Base-by-base conservation (phyloP, 2,888 invertebrate genomes). In the Macaria liturata region DNA sequence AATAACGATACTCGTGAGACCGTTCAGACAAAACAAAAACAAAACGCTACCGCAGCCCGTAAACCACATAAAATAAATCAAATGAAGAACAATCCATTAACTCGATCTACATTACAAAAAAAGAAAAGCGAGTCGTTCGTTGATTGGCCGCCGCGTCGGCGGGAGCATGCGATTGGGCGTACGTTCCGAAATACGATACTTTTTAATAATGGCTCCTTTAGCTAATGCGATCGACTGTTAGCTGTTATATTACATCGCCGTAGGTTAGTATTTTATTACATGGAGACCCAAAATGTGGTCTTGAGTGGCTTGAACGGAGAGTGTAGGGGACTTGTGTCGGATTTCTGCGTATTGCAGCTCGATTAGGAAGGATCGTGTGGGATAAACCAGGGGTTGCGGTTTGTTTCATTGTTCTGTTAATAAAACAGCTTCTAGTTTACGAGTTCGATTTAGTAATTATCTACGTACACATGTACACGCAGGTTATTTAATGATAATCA, bases 161-260 rank as follows among this genome's bases (percentile, higher is more conserved):
- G 82, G 83, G 75, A 72, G 76, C 69, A 64, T 76, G 71, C 72
- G 72, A 91, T 91, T 91, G 90, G 91, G 64, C 73, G 69, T 80
- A 80, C 88, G 88, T 86, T 88, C 83, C 58, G 91, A 84, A 91
- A 91, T 81, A 80, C 81, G 91, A 91, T 91, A 91, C 90, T 91
- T 91, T 91, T 91, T 91, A 91, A 91, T 91, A 91, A 91, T 91
- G 90, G 91, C 86, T 90, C 83, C 87, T 90, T 87, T 84, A 80
- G 87, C 84, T 91, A 91, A 91, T 91, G 88, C 86, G 91, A 89
- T 88, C 88, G 84, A 78, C 83, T 84, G 83, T 84, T 87, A 86
- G 78, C 83, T 84, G 83, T 84, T 87, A 86, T 88, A 88, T 86
- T 83, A 84, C 82, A 83, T 80, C 78, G 76, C 73, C 75, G 78